Percentiles rank a stretch among this genome's conserved stretches.
phyloP scores from a whole-genome alignment of 2,113 vertebrate species.

The Misgurnus anguillicaudatus region DNA sequence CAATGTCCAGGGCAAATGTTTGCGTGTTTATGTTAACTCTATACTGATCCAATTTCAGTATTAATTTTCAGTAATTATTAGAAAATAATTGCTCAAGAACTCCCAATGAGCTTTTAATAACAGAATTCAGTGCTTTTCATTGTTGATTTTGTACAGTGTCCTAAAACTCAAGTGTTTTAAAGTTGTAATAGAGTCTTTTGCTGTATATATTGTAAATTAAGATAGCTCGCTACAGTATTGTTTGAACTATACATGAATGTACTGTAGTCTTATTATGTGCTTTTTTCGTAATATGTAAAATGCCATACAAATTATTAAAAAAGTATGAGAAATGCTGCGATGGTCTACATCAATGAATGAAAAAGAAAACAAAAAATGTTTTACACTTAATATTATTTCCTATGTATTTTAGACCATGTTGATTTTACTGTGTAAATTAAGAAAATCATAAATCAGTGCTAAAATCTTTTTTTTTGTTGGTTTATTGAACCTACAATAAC shows the following conservation, averaged over 20 bases:
- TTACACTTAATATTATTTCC: background rate
- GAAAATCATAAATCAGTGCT: background rate
- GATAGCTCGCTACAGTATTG: conserved; percentile 78
- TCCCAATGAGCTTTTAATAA: background rate
- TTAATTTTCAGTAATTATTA: conserved; percentile 1
- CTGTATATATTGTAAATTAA: conserved; percentile 91
- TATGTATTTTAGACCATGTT: no score
- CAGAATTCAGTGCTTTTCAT: conserved; percentile 26
- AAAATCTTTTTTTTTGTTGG: background rate
- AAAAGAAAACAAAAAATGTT: background rate
- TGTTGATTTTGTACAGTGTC: conserved; percentile 46
- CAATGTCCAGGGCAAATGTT: no score
- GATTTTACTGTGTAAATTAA: background rate
- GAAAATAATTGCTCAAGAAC: background rate
- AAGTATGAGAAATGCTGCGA: conserved; percentile 63
- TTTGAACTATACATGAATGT: conserved; percentile 83
- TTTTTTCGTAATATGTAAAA: conserved; percentile 88
- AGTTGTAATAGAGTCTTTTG: conserved; percentile 61
- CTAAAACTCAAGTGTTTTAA: conserved; percentile 59
- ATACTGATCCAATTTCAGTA: background rate
- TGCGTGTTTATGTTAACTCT: no score
- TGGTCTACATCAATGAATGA: conserved; percentile 41
- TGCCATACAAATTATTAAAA: conserved; percentile 69
- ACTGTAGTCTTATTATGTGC: conserved; percentile 83
- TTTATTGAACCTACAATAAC: conserved; percentile 19